A percentile compares a stretch with the other conserved stretches of the same genome.
phyloP scores from a whole-genome alignment of 2,797 vertebrate species.

The Heteromormyrus szaboi region DNA sequence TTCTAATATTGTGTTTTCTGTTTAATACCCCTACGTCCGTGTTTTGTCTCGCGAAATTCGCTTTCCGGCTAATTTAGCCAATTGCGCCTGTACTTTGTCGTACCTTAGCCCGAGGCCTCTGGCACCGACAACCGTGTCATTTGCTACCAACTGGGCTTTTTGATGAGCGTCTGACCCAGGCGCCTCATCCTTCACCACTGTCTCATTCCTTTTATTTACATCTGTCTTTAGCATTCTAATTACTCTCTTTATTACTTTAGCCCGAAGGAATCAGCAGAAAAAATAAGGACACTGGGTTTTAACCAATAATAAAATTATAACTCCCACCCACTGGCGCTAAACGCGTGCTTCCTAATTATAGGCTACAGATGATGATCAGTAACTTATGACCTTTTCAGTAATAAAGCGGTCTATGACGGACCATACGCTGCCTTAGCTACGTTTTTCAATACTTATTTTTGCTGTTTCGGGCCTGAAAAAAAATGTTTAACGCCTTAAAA shows the following conservation, averaged over 20 bases:
- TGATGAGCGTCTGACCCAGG: constrained; percentile 84
- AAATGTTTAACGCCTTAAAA: neutral
- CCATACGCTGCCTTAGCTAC: neutral
- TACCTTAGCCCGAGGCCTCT: constrained; percentile 71
- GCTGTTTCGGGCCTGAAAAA: neutral
- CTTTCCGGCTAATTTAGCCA: constrained; percentile 71
- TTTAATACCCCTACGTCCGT: neutral
- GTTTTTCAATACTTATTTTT: neutral
- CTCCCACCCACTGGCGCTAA: constrained; percentile 58
- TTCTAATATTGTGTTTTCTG: neutral
- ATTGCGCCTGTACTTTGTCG: constrained; percentile 66
- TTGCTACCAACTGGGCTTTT: constrained; percentile 83
- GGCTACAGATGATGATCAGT: constrained; percentile 37
- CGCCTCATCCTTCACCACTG: constrained; percentile 87
- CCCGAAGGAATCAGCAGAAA: constrained; percentile 84
- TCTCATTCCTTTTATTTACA: constrained; percentile 99
- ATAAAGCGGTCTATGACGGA: neutral
- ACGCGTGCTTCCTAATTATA: constrained; percentile 47
- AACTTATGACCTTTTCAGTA: constrained; percentile 28
- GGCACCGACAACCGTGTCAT: constrained; percentile 73
- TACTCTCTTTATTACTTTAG: constrained; percentile 99
- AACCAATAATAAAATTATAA: constrained; percentile 78
- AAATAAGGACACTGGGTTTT: constrained; percentile 74
- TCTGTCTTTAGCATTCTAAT: constrained; percentile 99
- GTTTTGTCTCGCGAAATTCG: constrained; percentile 48